Base-by-base conservation (phyloP, 2,113 vertebrate genomes). In the Chelonoidis abingdonii region DNA sequence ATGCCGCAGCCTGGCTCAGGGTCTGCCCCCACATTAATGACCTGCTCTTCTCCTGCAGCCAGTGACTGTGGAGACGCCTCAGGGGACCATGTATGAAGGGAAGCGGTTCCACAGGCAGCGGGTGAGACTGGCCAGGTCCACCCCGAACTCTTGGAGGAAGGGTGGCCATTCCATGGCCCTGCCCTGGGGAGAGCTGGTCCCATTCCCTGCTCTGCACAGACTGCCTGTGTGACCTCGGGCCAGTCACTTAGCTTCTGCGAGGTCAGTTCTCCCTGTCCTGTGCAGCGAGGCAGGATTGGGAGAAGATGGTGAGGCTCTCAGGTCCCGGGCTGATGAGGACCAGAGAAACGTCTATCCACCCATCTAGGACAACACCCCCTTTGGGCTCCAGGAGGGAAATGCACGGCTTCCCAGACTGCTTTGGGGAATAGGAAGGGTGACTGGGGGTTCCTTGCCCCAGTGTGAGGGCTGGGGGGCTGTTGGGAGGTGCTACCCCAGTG, bases 1-100 rank as follows among this genome's bases (percentile, higher is more conserved):
- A 0, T 0, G 0, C 0, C 0, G 21, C 41, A 1, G 0, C 24
- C 50, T 1, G 12, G 83, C n/a, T 80, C 3, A 7, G 31, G 62
- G 4, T 21, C 25, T 5, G 0, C 16, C 69, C 78, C 10, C 38
- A 2, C 1, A 8, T 10, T 57, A 47, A 65, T 17, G 29, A 47
- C 83, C 41, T n/a, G 27, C 21, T 93, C 54, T 62, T 4, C 89
- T 72, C 53, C 90, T 90, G 16, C 98, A 99, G 99, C 97, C 98
- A 0, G 98, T 99, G 21, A 99, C 98, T 0, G 99, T 99, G 97
- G 99, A 99, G 97, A 99, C 99, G 0, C 99, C 99, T 2, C 99
- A 99, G 94, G 99, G 99, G 9, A 98, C 98, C 0, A 89, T 94
- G 7, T 99, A 99, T 1, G 98, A 99, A 53, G 99, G 99, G 9